Evolutionary conservation across 1,140 invertebrate genomes (phyloP), one percentile per base, ranked within the genome.

Genomic region (Chironomus striatipennis): DNA sequence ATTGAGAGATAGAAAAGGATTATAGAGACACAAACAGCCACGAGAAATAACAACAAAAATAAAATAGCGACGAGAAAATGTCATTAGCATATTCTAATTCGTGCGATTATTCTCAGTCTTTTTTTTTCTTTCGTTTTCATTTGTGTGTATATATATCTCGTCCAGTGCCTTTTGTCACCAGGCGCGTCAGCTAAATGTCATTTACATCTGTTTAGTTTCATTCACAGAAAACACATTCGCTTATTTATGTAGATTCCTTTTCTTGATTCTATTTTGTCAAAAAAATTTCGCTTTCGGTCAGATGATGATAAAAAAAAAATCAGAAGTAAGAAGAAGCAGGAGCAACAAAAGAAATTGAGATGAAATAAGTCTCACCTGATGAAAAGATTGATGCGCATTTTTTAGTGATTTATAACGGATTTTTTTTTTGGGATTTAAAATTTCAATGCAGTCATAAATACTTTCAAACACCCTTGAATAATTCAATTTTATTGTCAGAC

Each of bases 181-280:
- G 47, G 47, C n/a, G 47, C 12, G 12, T n/a, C 12, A 57, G 9
- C 47, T 57, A 57, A 57, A 57, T 57, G 47, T 57, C 47, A 57
- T 57, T 57, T 70, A 70, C 65, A 70, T 70, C 65, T 70, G 65
- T 18, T 70, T 70, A 70, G 65, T 70, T 70, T 70, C 65, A 70
- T 70, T 70, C 65, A 70, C 18, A 18, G 8, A 70, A 57, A 57
- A 34, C 24, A 34, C 24, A 34, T 1, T 34, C 24, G 24, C 24
- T 34, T 34, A 34, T 34, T 34, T 34, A 34, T 34, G 24, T 34
- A 34, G 24, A 34, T 34, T 34, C 5, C 24, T 5, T 47, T 7
- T 47, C 12, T 57, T 57, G 47, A 57, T n/a, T 57, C 47, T n/a
- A 5, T 57, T n/a, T 57, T n/a, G 47, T 57, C n/a, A 12, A 15